Base-by-base conservation (phyloP, 1,140 invertebrate genomes). In the Drosophila willistoni region DNA sequence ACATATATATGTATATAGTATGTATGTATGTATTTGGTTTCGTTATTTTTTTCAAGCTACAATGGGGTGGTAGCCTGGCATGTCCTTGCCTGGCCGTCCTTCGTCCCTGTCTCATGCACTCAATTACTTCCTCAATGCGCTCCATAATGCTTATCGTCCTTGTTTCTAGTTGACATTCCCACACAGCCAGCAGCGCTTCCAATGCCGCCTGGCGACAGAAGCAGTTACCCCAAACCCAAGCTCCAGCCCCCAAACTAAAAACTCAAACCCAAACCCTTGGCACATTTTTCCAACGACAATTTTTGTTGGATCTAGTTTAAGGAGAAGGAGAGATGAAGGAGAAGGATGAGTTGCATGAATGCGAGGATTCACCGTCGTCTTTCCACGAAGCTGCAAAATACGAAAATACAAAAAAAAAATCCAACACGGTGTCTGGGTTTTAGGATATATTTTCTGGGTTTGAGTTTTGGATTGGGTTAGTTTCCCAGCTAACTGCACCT, bases 141-240 rank as follows among this genome's bases (percentile, higher is more conserved):
- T 87, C 84, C 84, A 87, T 89, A 87, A 87, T 87, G 84, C 84
- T 87, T 87, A 87, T 87, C 84, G 84, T 87, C 84, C 84, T 87
- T 89, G 84, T 87, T 87, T 87, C 84, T 87, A 87, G 84, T 87
- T 87, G 84, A 87, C 84, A 87, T 87, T 89, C 84, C 85, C 84
- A 59, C 84, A 87, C 84, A 83, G 64, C 78, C 72, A 85, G 71
- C 71, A 65, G 60, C 69, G 44, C 69, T 76, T 75, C 68, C 77
- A 79, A 76, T 73, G 71, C 41, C 57, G 67, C 17, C 67, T 74
- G 34, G 55, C 51, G 33, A 55, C 62, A 56, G 47, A 7, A 14
- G 9, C 14, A 22, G 14, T 36, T 7, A 42, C 6, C 22, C 13
- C 13, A 51, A 29, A 14, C 12, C 22, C 17, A 56, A 17, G 42